Evolutionary conservation across 2,888 invertebrate genomes (phyloP).

Genomic region (Lacanobia wlatinum): DNA sequence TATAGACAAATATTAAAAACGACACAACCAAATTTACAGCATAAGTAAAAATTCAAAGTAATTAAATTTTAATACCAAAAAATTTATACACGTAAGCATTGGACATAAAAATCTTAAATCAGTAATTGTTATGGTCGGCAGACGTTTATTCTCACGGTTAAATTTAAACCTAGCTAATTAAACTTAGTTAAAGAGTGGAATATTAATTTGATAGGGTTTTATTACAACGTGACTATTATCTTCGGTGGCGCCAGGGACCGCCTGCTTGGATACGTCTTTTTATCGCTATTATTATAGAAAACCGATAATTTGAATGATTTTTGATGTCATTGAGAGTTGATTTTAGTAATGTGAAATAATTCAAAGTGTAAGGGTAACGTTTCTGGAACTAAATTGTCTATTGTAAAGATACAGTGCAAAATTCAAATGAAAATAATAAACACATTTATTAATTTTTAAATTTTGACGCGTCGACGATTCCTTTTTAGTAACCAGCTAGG

Average conservation of each 20-base stretch:
- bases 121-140: conserved; percentile 76
- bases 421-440: no score
- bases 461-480: no score
- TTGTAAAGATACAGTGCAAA: no score
- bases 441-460: no score
- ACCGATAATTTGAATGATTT: not conserved
- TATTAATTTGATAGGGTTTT: conserved; percentile 76
- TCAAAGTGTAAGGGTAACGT: not conserved
- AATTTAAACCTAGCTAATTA: conserved; percentile 78
- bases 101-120: conserved; percentile 67
- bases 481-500: not conserved
- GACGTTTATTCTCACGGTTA: conserved; percentile 78
- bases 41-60: conserved; percentile 37
- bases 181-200: conserved; percentile 70
- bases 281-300: conserved; percentile 14
- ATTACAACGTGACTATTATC: conserved; percentile 50
- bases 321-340: not conserved
- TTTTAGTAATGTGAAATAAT: not conserved
- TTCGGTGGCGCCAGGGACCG: conserved; percentile 53
- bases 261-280: conserved; percentile 29
- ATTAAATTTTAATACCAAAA: conserved; percentile 60
- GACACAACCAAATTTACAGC: conserved; percentile 1
- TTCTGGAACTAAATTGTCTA: not conserved
- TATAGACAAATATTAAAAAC: conserved; percentile 6
- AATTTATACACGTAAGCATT: conserved; percentile 51